Percentiles rank a stretch among this genome's conserved stretches.
Evolutionary conservation across 2,797 vertebrate species (phyloP).

Genomic region (Rhinoraja longicauda): DNA sequence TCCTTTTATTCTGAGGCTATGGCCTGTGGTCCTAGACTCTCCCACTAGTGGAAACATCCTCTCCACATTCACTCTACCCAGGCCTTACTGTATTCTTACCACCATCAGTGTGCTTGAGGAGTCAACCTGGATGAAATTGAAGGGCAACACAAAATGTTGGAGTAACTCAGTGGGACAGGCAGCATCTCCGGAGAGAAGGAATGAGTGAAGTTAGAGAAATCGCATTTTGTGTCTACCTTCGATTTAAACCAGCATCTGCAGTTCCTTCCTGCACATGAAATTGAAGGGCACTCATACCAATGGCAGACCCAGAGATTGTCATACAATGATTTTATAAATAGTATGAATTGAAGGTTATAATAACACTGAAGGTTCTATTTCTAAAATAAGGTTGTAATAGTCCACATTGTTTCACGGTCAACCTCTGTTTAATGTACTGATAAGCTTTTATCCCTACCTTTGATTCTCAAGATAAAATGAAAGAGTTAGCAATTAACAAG

Average conservation of each 20-base stretch:
- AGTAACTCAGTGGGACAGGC: too few species aligned
- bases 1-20: too few species aligned
- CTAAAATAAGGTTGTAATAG: background rate
- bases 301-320: background rate
- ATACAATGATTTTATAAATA: background rate
- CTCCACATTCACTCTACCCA: too few species aligned
- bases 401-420: background rate
- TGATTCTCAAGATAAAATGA: background rate
- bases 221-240: too few species aligned
- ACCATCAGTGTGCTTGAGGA: background rate
- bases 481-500: background rate
- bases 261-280: background rate
- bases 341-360: background rate
- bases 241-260: too few species aligned
- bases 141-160: too few species aligned
- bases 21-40: too few species aligned
- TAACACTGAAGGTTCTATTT: background rate
- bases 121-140: too few species aligned
- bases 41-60: too few species aligned
- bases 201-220: too few species aligned
- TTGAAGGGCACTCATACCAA: background rate
- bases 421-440: background rate
- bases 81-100: background rate
- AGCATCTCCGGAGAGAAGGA: too few species aligned
- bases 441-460: background rate